A percentile compares a stretch with the other conserved stretches of the same genome.
phyloP scores from a whole-genome alignment of 2,888 invertebrate species.

The Keiferia lycopersicella region DNA sequence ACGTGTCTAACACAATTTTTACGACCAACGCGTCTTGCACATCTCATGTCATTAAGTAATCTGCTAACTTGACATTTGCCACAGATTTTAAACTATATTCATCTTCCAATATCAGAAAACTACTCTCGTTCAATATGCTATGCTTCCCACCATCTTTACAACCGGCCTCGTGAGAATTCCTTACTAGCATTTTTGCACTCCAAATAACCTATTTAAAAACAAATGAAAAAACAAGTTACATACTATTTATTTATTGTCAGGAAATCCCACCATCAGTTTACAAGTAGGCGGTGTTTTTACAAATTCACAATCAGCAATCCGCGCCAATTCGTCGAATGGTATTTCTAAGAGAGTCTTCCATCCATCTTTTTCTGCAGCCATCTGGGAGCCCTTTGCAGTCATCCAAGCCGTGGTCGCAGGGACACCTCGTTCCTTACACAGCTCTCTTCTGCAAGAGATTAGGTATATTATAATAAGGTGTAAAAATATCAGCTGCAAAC shows the following conservation, averaged over 20 bases:
- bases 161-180: no score
- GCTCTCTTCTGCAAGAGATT: not conserved
- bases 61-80: no score
- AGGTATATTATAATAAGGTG: not conserved
- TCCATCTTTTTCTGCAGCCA: constrained; percentile 35
- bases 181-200: no score
- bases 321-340: constrained; percentile 29
- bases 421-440: not conserved
- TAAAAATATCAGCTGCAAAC: not conserved
- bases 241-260: not conserved
- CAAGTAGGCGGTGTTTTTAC: constrained; percentile 29
- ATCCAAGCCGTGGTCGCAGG: constrained; percentile 37
- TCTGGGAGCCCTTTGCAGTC: constrained; percentile 37
- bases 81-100: no score
- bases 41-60: no score
- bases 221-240: not conserved
- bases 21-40: no score
- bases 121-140: no score
- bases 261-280: constrained; percentile 33
- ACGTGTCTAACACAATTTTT: no score
- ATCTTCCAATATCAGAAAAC: no score
- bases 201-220: no score
- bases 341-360: constrained; percentile 35
- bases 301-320: constrained; percentile 31
- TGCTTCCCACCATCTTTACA: no score